Percentiles rank a stretch among this genome's conserved stretches.
Evolutionary conservation across 2,113 vertebrate genomes (phyloP).

Genomic region (Muscicapa adusta): DNA sequence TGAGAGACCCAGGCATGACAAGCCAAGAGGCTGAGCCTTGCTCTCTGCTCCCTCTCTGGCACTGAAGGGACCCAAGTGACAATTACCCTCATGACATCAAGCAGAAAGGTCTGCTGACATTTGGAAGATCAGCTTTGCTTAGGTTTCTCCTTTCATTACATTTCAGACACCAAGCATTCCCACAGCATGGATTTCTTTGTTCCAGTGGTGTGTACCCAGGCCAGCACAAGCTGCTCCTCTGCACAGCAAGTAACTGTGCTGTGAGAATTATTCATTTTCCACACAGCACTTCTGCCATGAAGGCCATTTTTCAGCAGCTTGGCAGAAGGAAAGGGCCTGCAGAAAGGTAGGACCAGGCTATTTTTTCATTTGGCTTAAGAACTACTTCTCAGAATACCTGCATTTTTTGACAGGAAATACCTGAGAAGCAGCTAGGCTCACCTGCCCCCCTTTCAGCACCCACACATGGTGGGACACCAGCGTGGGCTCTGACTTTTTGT

Average conservation of each 20-base stretch:
- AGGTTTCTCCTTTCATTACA: neutral
- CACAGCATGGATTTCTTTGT: neutral
- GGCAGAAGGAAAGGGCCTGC: neutral
- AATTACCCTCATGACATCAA: neutral
- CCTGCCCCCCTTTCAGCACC: rapidly evolving
- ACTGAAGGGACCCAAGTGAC: neutral
- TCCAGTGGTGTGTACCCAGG: neutral
- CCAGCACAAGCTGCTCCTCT: neutral
- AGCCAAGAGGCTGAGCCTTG: rapidly evolving
- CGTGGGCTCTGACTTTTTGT: rapidly evolving
- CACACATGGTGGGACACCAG: rapidly evolving
- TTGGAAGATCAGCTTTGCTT: neutral
- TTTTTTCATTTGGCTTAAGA: neutral
- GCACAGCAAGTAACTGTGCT: rapidly evolving
- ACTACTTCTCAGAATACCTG: neutral
- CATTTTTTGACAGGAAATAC: neutral
- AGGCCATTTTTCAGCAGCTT: neutral
- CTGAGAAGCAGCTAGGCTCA: rapidly evolving
- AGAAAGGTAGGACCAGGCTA: too few species aligned
- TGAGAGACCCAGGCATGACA: rapidly evolving
- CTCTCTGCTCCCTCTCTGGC: rapidly evolving
- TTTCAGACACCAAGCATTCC: neutral
- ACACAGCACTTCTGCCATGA: rapidly evolving
- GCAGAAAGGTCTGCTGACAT: neutral
- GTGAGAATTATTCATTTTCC: neutral